Evolutionary conservation across 2,888 invertebrate species (phyloP).

Genomic region (Mesopsocus fuscifrons): DNA sequence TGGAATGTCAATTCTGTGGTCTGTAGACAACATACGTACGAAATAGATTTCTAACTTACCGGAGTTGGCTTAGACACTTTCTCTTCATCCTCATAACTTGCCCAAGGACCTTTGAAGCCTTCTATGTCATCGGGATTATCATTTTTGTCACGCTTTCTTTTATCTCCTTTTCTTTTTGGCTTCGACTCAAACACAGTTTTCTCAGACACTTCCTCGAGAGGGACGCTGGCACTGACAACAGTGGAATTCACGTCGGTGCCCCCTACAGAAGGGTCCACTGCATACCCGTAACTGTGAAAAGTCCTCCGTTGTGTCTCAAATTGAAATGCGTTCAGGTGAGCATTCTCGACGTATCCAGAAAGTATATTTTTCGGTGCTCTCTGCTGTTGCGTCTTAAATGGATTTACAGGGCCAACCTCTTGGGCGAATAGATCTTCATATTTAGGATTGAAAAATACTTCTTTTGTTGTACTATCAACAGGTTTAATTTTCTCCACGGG

Average conservation of each 20-base stretch:
- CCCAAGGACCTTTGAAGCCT: constrained; percentile 97
- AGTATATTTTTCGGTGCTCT: constrained; percentile 75
- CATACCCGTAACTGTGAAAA: constrained; percentile 85
- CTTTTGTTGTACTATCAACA: constrained; percentile 61
- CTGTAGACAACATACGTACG: too few relatives aligned
- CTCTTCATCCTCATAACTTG: constrained; percentile 77
- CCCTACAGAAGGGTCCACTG: constrained; percentile 77
- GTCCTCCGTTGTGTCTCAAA: constrained; percentile 93
- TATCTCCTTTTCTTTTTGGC: constrained; percentile 48
- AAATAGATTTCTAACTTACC: too few relatives aligned
- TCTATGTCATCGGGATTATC: constrained; percentile 79
- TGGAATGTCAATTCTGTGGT: too few relatives aligned
- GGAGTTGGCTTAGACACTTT: constrained; percentile 78
- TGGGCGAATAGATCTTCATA: constrained; percentile 91
- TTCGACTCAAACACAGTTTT: constrained; percentile 84
- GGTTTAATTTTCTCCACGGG: constrained; percentile 47
- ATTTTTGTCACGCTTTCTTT: constrained; percentile 71
- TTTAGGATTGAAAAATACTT: constrained; percentile 78
- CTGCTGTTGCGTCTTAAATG: constrained; percentile 79
- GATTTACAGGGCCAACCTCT: constrained; percentile 79
- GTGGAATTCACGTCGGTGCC: constrained; percentile 26
- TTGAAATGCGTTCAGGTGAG: constrained; percentile 90
- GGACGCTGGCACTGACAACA: constrained; percentile 40
- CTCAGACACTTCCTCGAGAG: constrained; percentile 52
- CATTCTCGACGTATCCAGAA: constrained; percentile 85